Evolutionary conservation across 1,140 invertebrate genomes (phyloP).

Genomic region (Drosophila bocqueti): DNA sequence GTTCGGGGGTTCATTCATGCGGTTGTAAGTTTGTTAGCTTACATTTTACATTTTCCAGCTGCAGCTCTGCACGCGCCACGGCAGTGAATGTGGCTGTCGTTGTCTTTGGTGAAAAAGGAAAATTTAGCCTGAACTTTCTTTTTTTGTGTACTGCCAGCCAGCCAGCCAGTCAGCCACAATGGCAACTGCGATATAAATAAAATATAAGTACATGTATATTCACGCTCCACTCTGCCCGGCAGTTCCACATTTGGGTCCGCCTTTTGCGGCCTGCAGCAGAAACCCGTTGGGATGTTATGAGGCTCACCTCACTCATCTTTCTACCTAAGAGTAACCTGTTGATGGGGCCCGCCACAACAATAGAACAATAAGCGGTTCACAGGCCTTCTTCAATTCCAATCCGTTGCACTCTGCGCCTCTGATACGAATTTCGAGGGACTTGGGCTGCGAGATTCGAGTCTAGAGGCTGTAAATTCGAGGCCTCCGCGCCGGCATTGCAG

Average conservation of each 20-base stretch:
- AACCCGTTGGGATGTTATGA: conserved; percentile 70
- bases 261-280: conserved; percentile 53
- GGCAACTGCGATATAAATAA: conserved; percentile 76
- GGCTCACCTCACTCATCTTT: conserved; percentile 67
- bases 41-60: conserved; percentile 77
- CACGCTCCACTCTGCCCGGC: conserved; percentile 31
- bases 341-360: conserved; percentile 52
- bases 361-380: conserved; percentile 67
- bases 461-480: conserved; percentile 8
- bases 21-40: conserved; percentile 63
- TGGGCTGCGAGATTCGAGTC: conserved; percentile 7
- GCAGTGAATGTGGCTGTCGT: conserved; percentile 78
- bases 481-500: conserved; percentile 50
- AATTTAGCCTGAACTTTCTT: conserved; percentile 79
- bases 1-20: conserved; percentile 69
- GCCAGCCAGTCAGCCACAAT: conserved; percentile 28
- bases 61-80: conserved; percentile 37
- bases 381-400: conserved; percentile 24
- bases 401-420: conserved; percentile 36
- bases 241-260: conserved; percentile 52
- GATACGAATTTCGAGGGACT: conserved; percentile 1
- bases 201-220: conserved; percentile 57
- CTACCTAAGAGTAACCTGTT: conserved; percentile 64
- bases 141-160: conserved; percentile 63
- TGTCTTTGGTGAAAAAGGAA: conserved; percentile 74